Evolutionary conservation across 2,888 invertebrate species (phyloP).

Genomic region (Tiphia femorata): DNA sequence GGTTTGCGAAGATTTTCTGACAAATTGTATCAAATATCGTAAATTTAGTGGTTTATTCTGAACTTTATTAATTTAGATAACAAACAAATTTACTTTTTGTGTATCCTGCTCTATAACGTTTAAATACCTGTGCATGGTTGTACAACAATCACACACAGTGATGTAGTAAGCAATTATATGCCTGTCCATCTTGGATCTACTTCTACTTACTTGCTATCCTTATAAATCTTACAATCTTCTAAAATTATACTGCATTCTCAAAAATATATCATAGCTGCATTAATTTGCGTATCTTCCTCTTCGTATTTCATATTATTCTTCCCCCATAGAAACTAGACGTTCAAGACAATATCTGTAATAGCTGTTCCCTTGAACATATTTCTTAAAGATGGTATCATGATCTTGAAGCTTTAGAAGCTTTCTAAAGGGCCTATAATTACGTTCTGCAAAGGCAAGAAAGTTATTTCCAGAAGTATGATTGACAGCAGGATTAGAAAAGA

Average conservation of each 20-base stretch:
- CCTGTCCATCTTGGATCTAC: slow-evolving; percentile 38
- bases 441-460: slow-evolving; percentile 45
- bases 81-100: too few relatives aligned
- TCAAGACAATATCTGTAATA: slow-evolving; percentile 33
- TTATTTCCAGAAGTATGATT: slow-evolving; percentile 39
- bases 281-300: slow-evolving; percentile 39
- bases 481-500: slow-evolving; percentile 48
- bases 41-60: too few relatives aligned
- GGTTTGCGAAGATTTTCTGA: too few relatives aligned
- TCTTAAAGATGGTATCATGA: slow-evolving; percentile 36
- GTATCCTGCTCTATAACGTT: too few relatives aligned
- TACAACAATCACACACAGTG: too few relatives aligned
- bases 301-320: slow-evolving; percentile 33
- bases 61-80: too few relatives aligned
- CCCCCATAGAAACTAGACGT: slow-evolving; percentile 29
- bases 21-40: too few relatives aligned
- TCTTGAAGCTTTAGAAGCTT: slow-evolving; percentile 29
- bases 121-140: too few relatives aligned
- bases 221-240: slow-evolving; percentile 67
- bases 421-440: slow-evolving; percentile 35
- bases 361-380: slow-evolving; percentile 26
- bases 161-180: slow-evolving; percentile 30
- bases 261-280: slow-evolving; percentile 66
- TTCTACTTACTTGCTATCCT: slow-evolving; percentile 59
- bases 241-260: slow-evolving; percentile 67